A percentile compares a stretch with the other conserved stretches of the same genome.
Conservation (phyloP, 1,140 invertebrate genomes). For the Mylabris phalerata region DNA sequence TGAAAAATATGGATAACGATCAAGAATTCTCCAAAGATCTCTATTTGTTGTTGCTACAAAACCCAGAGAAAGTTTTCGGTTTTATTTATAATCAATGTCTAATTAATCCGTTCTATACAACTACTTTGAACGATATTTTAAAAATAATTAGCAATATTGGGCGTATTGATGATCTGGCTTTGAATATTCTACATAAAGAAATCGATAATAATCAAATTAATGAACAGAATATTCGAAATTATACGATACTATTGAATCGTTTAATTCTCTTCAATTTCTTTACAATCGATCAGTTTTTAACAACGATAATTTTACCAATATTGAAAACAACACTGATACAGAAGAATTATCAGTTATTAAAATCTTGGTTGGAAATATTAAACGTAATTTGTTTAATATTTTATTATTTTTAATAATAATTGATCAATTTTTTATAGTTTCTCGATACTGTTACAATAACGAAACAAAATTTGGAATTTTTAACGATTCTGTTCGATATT, state of each 20-base stretch:
- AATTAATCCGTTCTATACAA: constrained; percentile 26
- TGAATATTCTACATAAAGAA: constrained; percentile 20
- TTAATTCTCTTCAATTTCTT: constrained; percentile 18
- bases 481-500: constrained; percentile 8
- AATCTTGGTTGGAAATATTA: constrained; percentile 20
- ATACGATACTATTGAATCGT: constrained; percentile 24
- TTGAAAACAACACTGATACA: constrained; percentile 7
- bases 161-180: constrained; percentile 25
- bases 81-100: constrained; percentile 28
- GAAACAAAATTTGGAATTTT: constrained; percentile 1
- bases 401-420: not conserved
- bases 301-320: constrained; percentile 19
- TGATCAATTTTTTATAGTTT: constrained; percentile 8
- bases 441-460: not conserved
- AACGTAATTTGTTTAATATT: constrained; percentile 17
- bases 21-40: constrained; percentile 25
- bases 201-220: constrained; percentile 17
- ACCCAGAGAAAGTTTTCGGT: constrained; percentile 23
- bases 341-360: constrained; percentile 17
- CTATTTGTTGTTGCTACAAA: constrained; percentile 31
- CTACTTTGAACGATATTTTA: constrained; percentile 22
- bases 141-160: constrained; percentile 23
- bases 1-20: constrained; percentile 20
- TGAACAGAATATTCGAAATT: constrained; percentile 25
- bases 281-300: constrained; percentile 19